Evolutionary conservation across 1,140 invertebrate species (phyloP).

Genomic region (Drosophila mayri): DNA sequence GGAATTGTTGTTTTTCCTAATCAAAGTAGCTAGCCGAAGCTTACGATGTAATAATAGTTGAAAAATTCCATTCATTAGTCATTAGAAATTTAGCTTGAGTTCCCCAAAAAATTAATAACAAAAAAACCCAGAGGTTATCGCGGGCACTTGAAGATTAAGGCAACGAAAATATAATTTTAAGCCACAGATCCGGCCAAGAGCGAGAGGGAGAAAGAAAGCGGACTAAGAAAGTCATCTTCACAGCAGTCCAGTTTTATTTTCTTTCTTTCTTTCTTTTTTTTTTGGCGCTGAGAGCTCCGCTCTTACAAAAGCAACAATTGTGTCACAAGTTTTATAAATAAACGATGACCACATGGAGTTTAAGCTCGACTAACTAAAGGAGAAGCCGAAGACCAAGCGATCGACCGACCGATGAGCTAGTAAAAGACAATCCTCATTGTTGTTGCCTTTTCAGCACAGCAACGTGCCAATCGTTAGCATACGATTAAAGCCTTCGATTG

Average conservation of each 20-base stretch:
- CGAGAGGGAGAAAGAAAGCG: conserved; percentile 29
- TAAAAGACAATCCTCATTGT: conserved; percentile 72
- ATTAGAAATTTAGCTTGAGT: neutral
- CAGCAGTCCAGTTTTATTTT: conserved; percentile 45
- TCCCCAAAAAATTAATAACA: conserved; percentile 6
- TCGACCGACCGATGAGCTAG: conserved; percentile 33
- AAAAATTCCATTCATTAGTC: conserved; percentile 8
- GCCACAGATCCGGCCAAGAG: conserved; percentile 7
- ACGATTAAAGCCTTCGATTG: conserved; percentile 64
- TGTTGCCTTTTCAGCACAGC: conserved; percentile 54
- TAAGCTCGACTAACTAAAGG: conserved; percentile 61
- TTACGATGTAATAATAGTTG: conserved; percentile 4
- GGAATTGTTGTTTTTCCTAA: conserved; percentile 24
- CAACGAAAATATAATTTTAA: neutral
- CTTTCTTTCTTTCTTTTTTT: conserved; percentile 6
- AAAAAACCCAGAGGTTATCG: conserved; percentile 14
- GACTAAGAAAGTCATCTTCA: conserved; percentile 24
- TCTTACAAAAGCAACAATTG: conserved; percentile 80
- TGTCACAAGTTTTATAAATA: conserved; percentile 82
- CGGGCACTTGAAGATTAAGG: neutral
- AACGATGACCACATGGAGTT: conserved; percentile 73
- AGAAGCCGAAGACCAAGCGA: conserved; percentile 25
- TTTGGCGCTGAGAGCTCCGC: conserved; percentile 5
- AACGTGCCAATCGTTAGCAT: conserved; percentile 77
- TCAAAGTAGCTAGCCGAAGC: neutral